phyloP scores from a whole-genome alignment of 2,888 invertebrate species.

The Sphaeridia pumilis region DNA sequence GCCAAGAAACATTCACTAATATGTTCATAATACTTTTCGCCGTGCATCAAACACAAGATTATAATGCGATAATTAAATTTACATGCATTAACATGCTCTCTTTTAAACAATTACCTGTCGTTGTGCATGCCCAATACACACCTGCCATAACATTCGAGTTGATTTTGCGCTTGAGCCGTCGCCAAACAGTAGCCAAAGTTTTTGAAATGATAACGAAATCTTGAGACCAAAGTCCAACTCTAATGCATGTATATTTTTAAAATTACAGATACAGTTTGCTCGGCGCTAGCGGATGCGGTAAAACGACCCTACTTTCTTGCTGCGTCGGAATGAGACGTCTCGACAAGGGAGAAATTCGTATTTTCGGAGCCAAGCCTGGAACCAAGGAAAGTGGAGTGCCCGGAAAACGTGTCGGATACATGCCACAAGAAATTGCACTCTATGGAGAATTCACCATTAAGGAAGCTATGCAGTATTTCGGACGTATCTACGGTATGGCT shows the following conservation, averaged over 20 bases:
- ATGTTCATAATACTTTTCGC: background rate
- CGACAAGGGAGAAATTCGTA: slow-evolving; percentile 77
- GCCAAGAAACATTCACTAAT: background rate
- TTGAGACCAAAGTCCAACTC: background rate
- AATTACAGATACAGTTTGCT: slow-evolving; percentile 72
- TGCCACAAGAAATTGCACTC: slow-evolving; percentile 87
- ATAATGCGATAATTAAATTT: background rate
- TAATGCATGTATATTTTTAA: background rate
- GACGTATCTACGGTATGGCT: slow-evolving; percentile 88
- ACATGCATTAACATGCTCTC: background rate
- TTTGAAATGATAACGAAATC: too few relatives aligned
- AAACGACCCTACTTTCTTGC: slow-evolving; percentile 77
- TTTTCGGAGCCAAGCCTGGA: slow-evolving; percentile 80
- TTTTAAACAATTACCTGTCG: background rate
- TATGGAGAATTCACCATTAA: slow-evolving; percentile 86
- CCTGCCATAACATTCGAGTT: too few relatives aligned
- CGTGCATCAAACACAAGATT: too few relatives aligned
- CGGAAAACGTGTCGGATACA: slow-evolving; percentile 89
- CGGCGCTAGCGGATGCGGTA: slow-evolving; percentile 94
- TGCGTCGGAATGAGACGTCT: slow-evolving; percentile 77
- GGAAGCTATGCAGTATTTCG: slow-evolving; percentile 93
- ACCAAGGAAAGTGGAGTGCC: slow-evolving; percentile 79
- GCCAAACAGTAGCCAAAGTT: too few relatives aligned
- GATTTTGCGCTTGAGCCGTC: too few relatives aligned
- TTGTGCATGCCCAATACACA: background rate